Base-by-base conservation (phyloP, 2,797 vertebrate species). In the Gouania willdenowi region DNA sequence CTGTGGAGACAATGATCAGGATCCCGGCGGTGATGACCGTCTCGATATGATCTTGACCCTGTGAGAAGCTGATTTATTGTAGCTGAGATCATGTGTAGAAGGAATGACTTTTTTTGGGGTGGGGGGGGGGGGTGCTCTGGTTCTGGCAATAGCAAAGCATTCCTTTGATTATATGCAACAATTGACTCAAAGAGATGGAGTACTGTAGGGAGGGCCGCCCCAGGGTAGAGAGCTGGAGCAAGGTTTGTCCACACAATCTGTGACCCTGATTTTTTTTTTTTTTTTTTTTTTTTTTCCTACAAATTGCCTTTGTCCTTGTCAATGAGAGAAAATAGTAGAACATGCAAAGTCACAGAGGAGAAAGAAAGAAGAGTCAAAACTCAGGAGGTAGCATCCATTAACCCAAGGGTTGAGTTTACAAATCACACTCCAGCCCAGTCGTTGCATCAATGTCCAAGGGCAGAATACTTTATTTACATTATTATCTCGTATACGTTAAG, bases 261-360 rank as follows among this genome's bases (percentile, higher is more conserved):
- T 82, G 81, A 85, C 85, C 84, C 75, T 56, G 70, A 63, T 71
- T 86, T 81, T 68, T 79, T n/a, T n/a, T n/a, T n/a, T n/a, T n/a
- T n/a, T n/a, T n/a, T n/a, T n/a, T n/a, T n/a, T n/a, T n/a, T n/a
- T n/a, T n/a, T n/a, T n/a, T n/a, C n/a, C 78, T 61, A 86, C 79
- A 88, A 88, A 88, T 88, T 83, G 81, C 66, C 83, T 89, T 81
- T 86, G 87, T 88, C 85, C 86, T 88, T 86, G 85, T 86, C 79
- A 82, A 77, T 76, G 75, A 79, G 57, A 34, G 51, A 36, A 36
- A 63, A 41, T 23, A 36, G 52, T 35, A 48, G 38, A 25, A 49
- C 31, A 22, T 44, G 48, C 58, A 53, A 54, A 60, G 29, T 42
- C 40, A 50, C 51, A 45, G 41, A 14, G 58, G 68, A 21, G 16